A percentile compares a stretch with the other conserved stretches of the same genome.
Evolutionary conservation across 2,888 invertebrate species (phyloP).

Genomic region (Ernsta delagoae): DNA sequence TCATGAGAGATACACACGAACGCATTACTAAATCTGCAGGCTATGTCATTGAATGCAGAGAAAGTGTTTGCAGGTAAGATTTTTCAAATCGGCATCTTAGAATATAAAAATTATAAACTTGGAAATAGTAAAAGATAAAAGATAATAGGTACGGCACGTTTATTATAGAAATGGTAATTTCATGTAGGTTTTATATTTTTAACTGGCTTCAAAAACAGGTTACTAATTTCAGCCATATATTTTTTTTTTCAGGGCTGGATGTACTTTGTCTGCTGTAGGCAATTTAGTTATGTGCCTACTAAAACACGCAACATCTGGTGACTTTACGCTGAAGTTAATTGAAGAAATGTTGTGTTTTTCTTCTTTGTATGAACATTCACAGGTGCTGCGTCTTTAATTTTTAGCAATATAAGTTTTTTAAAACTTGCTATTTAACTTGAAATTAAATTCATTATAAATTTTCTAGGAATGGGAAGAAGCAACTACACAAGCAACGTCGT

Average conservation of each 20-base stretch:
- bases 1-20: conserved; percentile 89
- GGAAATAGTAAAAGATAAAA: no score
- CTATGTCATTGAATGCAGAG: conserved; percentile 73
- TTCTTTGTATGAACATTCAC: conserved; percentile 68
- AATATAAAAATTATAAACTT: neutral
- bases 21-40: conserved; percentile 82
- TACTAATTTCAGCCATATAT: no score
- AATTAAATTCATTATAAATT: neutral
- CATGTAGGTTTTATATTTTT: no score
- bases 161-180: no score
- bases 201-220: no score
- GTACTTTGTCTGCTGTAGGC: conserved; percentile 61
- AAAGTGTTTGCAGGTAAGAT: conserved; percentile 62
- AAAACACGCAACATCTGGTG: conserved; percentile 56
- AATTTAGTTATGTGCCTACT: conserved; percentile 61
- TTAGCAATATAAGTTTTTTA: neutral
- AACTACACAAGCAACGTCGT: conserved; percentile 87
- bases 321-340: conserved; percentile 66
- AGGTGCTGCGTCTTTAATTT: conserved; percentile 56
- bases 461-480: conserved; percentile 92
- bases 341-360: conserved; percentile 72
- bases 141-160: no score
- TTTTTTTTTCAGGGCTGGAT: conserved; percentile 62
- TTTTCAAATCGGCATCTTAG: neutral
- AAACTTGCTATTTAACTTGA: neutral